Conservation (phyloP, 2,113 vertebrate species). For the Pseudonaja textilis region DNA sequence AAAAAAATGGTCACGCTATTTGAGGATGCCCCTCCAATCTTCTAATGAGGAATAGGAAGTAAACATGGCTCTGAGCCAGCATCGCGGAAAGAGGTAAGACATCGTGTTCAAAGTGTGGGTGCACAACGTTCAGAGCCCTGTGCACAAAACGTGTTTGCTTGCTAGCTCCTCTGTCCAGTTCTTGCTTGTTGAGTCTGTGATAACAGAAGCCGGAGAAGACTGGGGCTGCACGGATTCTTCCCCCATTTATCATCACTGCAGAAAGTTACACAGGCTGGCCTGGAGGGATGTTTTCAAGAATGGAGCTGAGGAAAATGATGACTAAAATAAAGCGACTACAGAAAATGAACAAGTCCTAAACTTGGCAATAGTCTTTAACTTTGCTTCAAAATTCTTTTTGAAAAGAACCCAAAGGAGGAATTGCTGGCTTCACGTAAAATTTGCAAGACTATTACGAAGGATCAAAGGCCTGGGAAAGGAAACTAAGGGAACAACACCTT, state of each 20-base stretch:
- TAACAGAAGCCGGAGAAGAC: neutral
- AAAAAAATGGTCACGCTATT: neutral
- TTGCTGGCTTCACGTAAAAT: neutral
- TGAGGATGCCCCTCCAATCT: neutral
- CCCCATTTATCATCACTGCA: neutral
- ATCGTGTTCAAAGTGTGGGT: neutral
- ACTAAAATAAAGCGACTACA: neutral
- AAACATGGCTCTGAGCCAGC: neutral
- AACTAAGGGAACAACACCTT: neutral
- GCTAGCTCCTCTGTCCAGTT: neutral
- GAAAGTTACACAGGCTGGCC: neutral
- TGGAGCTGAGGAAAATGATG: neutral
- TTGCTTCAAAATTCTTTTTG: neutral
- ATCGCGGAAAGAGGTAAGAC: no score
- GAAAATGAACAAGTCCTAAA: neutral
- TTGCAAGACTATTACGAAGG: neutral
- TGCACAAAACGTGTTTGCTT: neutral
- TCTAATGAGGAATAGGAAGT: neutral
- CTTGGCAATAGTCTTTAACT: neutral
- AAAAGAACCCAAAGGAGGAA: neutral
- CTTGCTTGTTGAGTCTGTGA: neutral
- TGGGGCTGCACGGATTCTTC: neutral
- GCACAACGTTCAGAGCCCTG: neutral
- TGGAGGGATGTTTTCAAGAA: neutral
- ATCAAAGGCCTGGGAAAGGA: neutral